Evolutionary conservation across 2,797 vertebrate species (phyloP).

Genomic region (Pantherophis alleghaniensis): DNA sequence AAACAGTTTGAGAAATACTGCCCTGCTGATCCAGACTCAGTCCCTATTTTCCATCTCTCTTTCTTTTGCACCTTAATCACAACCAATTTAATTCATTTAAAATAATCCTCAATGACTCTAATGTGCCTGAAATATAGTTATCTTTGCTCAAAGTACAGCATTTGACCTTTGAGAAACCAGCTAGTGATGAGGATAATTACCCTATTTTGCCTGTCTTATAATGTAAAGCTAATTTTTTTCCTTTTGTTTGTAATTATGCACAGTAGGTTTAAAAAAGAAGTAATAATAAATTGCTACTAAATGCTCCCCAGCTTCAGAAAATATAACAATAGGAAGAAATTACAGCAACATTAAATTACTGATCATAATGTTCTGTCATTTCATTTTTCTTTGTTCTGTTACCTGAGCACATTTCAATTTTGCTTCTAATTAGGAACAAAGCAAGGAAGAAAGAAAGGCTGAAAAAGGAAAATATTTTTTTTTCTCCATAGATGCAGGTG

Average conservation of each 20-base stretch:
- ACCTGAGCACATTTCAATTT: not conserved
- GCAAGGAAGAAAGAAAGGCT: not conserved
- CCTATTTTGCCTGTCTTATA: conserved; percentile 9
- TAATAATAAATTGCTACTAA: conserved; percentile 35
- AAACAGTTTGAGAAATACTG: not conserved
- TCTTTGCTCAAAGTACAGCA: conserved; percentile 25
- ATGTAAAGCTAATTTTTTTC: not conserved
- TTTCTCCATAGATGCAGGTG: not conserved
- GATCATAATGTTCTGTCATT: conserved; percentile 19
- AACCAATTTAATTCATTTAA: conserved; percentile 18
- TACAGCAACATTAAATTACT: conserved; percentile 11
- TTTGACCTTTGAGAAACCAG: conserved; percentile 47
- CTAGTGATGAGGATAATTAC: conserved; percentile 36
- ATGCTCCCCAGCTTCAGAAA: conserved; percentile 34
- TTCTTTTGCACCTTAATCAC: not conserved
- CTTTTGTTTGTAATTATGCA: conserved; percentile 22
- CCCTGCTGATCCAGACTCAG: conserved; percentile 20
- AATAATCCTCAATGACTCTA: conserved; percentile 35
- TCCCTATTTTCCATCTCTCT: not conserved
- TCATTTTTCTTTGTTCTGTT: conserved; percentile 24
- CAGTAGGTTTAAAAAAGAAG: conserved; percentile 9
- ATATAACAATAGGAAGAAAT: conserved; percentile 22
- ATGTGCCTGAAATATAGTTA: conserved; percentile 1
- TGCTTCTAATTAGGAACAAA: not conserved
- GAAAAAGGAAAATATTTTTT: not conserved